Evolutionary conservation across 2,113 vertebrate species (phyloP).

Genomic region (Acanthochromis polyacanthus): DNA sequence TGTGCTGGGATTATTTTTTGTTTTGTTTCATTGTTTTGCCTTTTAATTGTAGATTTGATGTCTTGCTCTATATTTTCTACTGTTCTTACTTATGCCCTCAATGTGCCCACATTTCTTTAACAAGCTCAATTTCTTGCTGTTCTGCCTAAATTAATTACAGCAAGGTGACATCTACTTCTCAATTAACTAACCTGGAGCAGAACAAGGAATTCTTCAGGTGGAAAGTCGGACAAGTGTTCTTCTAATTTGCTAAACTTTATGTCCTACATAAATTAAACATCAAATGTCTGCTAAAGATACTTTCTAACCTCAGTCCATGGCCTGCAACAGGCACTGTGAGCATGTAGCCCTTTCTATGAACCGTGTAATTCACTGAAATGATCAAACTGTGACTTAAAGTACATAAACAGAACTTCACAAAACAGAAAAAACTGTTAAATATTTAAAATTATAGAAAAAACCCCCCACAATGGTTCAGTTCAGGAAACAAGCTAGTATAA

Average conservation of each 20-base stretch:
- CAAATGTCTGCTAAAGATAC: background rate
- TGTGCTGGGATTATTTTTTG: background rate
- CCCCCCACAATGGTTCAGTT: background rate
- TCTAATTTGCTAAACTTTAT: slow-evolving; percentile 1
- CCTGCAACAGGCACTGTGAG: background rate
- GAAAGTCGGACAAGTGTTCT: background rate
- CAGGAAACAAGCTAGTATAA: background rate
- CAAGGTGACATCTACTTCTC: background rate
- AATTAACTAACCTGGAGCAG: background rate
- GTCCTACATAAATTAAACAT: slow-evolving; percentile 12
- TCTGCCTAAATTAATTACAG: background rate
- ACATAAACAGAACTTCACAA: background rate
- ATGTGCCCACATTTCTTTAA: no score
- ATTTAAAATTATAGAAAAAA: background rate
- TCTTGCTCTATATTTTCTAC: background rate
- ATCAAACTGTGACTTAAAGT: background rate
- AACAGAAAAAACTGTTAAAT: background rate
- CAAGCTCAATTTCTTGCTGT: no score
- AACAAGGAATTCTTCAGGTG: background rate
- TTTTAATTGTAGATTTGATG: background rate
- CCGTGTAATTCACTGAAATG: slow-evolving; percentile 10
- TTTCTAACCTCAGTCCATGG: slow-evolving; percentile 3
- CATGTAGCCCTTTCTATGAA: background rate
- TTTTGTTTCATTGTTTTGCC: background rate
- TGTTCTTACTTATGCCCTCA: no score